Base-by-base conservation (phyloP, 2,888 invertebrate genomes). In the Eremobia ochroleuca region DNA sequence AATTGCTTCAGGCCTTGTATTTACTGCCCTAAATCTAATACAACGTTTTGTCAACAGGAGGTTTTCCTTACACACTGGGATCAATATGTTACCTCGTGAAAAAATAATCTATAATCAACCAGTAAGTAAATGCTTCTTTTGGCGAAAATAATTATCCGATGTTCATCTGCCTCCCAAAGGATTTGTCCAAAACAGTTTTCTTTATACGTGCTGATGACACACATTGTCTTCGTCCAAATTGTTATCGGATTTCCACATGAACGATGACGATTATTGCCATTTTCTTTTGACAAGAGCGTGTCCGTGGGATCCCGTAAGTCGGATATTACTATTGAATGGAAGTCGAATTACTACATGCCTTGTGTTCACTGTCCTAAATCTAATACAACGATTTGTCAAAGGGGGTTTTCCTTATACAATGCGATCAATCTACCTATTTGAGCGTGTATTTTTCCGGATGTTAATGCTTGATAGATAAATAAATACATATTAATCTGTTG, bases 211-310 rank as follows among this genome's bases (percentile, higher is more conserved):
- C 58, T 73, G 72, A 76, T 61, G 58, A 59, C 59, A 67, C 72
- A 64, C 73, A 67, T 49, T 75, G 68, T 74, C 37, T 73, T n/a
- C 61, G 21, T 68, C 76, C 64, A 83, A 82, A 89, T 80, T 75
- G 67, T 55, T 82, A 85, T 84, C 79, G 52, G 64, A 77, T 84
- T 85, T 85, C 76, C 81, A 79, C 72, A 77, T 81, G 73, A 89
- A 79, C 77, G 78, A 72, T 81, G n/a, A 76, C 61, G 82, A 79
- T 85, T 83, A 80, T 87, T 83, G 69, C 73, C 69, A 85, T 81
- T 79, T 82, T 81, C 79, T 83, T 83, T 81, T 85, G 72, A 83
- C 69, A 82, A 80, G 71, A 76, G 66, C 58, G 49, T 62, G 31
- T 67, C 61, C 46, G 61, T 61, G 65, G 37, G 62, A 52, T 73